Conservation (phyloP, 2,888 invertebrate genomes). For the Willowsia nigromaculata region DNA sequence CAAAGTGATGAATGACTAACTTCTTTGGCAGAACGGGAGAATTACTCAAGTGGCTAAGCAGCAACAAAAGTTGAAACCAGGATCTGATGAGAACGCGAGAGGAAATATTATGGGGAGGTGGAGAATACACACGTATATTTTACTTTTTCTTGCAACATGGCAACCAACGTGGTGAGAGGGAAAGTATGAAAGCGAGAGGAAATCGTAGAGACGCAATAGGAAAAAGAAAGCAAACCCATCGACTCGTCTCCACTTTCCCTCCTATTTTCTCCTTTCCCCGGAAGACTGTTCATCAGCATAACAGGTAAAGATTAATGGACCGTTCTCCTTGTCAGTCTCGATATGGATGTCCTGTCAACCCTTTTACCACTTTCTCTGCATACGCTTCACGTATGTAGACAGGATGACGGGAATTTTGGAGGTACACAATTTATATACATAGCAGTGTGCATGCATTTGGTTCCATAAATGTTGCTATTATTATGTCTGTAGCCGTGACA, state of each 20-base stretch:
- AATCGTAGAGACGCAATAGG: neutral
- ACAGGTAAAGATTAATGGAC: conserved; percentile 74
- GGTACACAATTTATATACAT: neutral
- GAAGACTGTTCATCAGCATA: conserved; percentile 66
- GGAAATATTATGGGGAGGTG: conserved; percentile 5
- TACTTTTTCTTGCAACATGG: neutral
- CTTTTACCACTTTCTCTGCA: conserved; percentile 58
- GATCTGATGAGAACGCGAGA: neutral
- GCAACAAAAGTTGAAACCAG: conserved; percentile 37
- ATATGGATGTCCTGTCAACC: conserved; percentile 72
- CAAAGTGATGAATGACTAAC: conserved; percentile 72
- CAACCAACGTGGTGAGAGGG: neutral
- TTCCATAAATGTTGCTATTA: too few relatives aligned
- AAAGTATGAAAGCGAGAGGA: conserved; percentile 1
- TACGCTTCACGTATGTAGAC: conserved; percentile 20
- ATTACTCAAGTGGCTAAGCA: conserved; percentile 71
- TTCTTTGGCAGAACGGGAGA: conserved; percentile 59
- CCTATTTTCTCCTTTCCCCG: conserved; percentile 39
- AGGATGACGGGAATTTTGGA: neutral
- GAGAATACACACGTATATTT: conserved; percentile 12
- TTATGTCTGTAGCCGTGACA: neutral
- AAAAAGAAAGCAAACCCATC: conserved; percentile 47
- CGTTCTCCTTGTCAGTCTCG: conserved; percentile 71
- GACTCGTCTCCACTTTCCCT: conserved; percentile 16
- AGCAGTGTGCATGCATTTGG: neutral